Conservation (phyloP, 1,140 invertebrate species). For the Zelostemma sp. region DNA sequence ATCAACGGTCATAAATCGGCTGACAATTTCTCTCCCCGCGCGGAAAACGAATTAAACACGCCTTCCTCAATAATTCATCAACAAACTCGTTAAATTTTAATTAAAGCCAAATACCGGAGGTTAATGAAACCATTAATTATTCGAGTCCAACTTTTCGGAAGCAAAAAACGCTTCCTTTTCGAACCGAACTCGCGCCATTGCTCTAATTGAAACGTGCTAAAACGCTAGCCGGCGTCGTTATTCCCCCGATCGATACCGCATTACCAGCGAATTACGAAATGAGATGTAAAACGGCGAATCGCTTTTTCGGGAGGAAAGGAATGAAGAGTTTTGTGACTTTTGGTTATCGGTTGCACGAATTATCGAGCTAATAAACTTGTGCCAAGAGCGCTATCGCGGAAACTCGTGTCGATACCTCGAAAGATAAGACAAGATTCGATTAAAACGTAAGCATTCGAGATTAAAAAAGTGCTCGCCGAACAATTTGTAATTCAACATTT, state of each 20-base stretch:
- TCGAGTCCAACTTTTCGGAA: no score
- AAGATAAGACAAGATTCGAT: slow-evolving; percentile 23
- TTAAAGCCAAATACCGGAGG: no score
- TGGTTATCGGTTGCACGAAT: slow-evolving; percentile 15
- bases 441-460: slow-evolving; percentile 34
- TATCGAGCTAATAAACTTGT: slow-evolving; percentile 34
- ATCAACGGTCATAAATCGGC: background rate
- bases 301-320: background rate
- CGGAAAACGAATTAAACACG: background rate
- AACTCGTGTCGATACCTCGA: slow-evolving; percentile 21
- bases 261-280: background rate
- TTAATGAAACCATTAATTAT: no score
- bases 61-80: background rate
- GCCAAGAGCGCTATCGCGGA: slow-evolving; percentile 34
- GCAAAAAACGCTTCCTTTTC: no score
- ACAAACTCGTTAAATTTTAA: background rate
- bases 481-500: slow-evolving; percentile 30
- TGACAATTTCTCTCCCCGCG: background rate
- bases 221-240: no score
- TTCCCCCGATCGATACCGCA: background rate
- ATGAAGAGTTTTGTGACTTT: background rate
- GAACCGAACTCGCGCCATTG: no score
- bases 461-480: slow-evolving; percentile 25
- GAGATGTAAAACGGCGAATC: background rate
- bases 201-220: no score